Evolutionary conservation across 2,888 invertebrate species (phyloP), one percentile per base, ranked within the genome.

Genomic region (Ptychoptera albimana): DNA sequence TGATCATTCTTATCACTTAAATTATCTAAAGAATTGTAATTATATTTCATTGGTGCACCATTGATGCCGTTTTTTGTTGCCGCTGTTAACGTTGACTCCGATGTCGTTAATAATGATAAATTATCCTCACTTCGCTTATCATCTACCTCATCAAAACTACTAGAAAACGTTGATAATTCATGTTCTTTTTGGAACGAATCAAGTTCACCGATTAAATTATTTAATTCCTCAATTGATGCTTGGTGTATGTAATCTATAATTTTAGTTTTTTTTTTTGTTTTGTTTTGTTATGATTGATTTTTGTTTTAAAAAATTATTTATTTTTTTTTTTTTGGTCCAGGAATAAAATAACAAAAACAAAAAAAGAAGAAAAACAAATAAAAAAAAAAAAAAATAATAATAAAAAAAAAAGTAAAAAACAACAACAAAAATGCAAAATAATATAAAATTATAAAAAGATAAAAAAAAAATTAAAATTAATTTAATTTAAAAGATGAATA

Each of bases 131-230:
- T 12, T 42, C n/a, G 37, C 37, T 32, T 45, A 16, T 45, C 43
- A 44, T 38, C 23, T 23, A 23, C 23, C 23, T 23, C 23, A 23
- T 23, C 23, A 23, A 23, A 23, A 23, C 23, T 23, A 12, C 12
- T 42, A 34, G n/a, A 11, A 8, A 32, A 11, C 3, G 35, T 61
- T 53, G 59, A 57, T 50, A 58, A 57, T 56, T 66, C 66, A 51
- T 66, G 64, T 53, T 66, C 66, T 48, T 63, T 63, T 64, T 66
- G 66, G 52, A 66, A 66, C 48, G 64, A 60, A 60, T 66, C 66
- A 57, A 66, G 55, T 63, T 66, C 66, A 59, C 66, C 66, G 61
- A 66, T 65, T 57, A 66, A 60, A 63, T 64, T 65, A 55, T 66
- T 65, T 55, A 66, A 52, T 55, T 65, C 66, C 60, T 65, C 61